These are phyloP conservation scores for Macaria notata DNA, from an alignment of 2,888 invertebrate genomes.

Conservation along the genomic window DNA sequence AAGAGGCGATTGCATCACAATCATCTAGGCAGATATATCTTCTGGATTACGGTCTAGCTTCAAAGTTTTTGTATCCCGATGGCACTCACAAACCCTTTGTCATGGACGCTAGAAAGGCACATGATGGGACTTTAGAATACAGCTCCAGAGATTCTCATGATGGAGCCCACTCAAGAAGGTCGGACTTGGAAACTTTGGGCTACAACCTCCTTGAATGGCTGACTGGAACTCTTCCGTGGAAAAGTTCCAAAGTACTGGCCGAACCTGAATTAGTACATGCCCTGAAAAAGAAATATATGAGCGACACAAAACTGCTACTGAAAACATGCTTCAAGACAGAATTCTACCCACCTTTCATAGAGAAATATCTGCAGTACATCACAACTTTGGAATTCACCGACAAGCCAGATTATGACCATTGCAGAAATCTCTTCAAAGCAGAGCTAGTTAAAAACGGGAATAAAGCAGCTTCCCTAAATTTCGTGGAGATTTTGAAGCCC, in stretches of 20 bases:
- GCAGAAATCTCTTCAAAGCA: slow-evolving; percentile 85
- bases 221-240: slow-evolving; percentile 94
- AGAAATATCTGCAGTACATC: slow-evolving; percentile 87
- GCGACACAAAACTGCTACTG: slow-evolving; percentile 83
- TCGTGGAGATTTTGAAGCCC: slow-evolving; percentile 65
- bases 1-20: slow-evolving; percentile 70
- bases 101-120: slow-evolving; percentile 94
- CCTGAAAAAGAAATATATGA: slow-evolving; percentile 85
- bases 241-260: slow-evolving; percentile 84
- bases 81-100: slow-evolving; percentile 93
- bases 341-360: slow-evolving; percentile 84
- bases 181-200: slow-evolving; percentile 96
- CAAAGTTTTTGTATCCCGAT: slow-evolving; percentile 87
- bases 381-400: slow-evolving; percentile 87
- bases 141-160: slow-evolving; percentile 99
- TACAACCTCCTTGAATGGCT: slow-evolving; percentile 98
- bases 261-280: slow-evolving; percentile 86
- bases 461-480: slow-evolving; percentile 67
- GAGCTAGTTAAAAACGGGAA: slow-evolving; percentile 83
- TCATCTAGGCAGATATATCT: slow-evolving; percentile 86
- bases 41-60: slow-evolving; percentile 96
- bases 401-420: slow-evolving; percentile 89
- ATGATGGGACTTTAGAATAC: slow-evolving; percentile 98
- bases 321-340: slow-evolving; percentile 84
- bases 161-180: slow-evolving; percentile 92